Conservation (phyloP, 1,140 invertebrate genomes). For the Hyles vespertilio region DNA sequence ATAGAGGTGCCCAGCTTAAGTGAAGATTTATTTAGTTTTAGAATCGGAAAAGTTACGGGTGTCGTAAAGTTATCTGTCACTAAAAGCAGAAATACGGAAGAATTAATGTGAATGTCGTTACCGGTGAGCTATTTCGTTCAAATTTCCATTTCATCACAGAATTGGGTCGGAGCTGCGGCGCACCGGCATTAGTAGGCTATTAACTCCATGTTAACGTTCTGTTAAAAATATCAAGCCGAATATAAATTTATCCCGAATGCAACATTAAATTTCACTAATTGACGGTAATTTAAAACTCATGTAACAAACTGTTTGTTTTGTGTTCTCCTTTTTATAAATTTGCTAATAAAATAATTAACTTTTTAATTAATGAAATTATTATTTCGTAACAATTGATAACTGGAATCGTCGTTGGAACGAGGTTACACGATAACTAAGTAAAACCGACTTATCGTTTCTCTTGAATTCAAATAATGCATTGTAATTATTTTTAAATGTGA, state of each 20-base stretch:
- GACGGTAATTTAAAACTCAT: constrained; percentile 10
- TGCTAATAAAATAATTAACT: no score
- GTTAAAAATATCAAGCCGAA: constrained; percentile 42
- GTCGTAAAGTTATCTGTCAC: constrained; percentile 29
- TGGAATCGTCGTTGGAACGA: no score
- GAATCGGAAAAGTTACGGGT: constrained; percentile 14
- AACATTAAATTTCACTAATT: constrained; percentile 19
- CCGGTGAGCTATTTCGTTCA: constrained; percentile 19
- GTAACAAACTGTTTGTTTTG: constrained; percentile 14
- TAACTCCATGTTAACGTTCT: constrained; percentile 50
- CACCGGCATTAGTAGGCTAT: constrained; percentile 49
- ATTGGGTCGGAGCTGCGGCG: constrained; percentile 39
- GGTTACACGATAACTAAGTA: no score
- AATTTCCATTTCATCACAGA: constrained; percentile 32
- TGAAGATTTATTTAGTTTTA: constrained; percentile 17
- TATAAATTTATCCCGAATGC: constrained; percentile 18
- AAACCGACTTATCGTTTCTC: no score
- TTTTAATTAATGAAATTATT: no score
- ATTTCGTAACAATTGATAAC: no score
- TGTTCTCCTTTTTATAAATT: constrained; percentile 1
- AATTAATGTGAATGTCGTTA: constrained; percentile 25
- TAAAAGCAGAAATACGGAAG: constrained; percentile 25
- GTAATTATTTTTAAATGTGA: no score
- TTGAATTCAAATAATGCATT: no score
- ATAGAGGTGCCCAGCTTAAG: constrained; percentile 5